phyloP scores from a whole-genome alignment of 2,888 invertebrate genomes.

The Parnassius smintheus region DNA sequence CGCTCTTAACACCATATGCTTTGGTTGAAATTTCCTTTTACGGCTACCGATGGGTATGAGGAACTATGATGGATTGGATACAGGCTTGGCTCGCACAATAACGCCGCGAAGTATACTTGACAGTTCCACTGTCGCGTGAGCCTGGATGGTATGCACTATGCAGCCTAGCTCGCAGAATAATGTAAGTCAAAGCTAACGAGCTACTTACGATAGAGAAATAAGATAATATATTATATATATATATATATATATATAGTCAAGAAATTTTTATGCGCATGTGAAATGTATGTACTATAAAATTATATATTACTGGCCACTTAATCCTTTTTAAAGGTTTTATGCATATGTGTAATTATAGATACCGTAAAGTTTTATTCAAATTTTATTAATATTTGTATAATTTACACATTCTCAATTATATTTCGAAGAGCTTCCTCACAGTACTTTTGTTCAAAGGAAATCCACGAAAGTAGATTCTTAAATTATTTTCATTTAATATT shows the following conservation, averaged over 20 bases:
- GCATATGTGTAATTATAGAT: no score
- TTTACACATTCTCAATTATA: no score
- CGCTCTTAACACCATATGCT: slow-evolving; percentile 3
- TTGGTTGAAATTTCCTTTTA: not conserved
- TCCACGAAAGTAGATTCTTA: no score
- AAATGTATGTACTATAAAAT: no score
- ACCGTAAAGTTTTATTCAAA: no score
- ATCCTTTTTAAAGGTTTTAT: no score
- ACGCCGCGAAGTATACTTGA: slow-evolving; percentile 33
- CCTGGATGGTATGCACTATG: slow-evolving; percentile 37
- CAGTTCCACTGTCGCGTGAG: slow-evolving; percentile 35
- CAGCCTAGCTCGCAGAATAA: slow-evolving; percentile 33
- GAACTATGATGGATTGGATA: slow-evolving; percentile 4
- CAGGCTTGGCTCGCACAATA: slow-evolving; percentile 19
- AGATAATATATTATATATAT: slow-evolving; percentile 17
- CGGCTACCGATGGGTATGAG: not conserved
- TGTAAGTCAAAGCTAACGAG: slow-evolving; percentile 37
- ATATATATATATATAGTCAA: no score
- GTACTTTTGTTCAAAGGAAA: no score
- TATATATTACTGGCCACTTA: no score
- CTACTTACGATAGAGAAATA: slow-evolving; percentile 27
- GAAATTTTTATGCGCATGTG: not conserved
- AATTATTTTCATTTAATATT: no score
- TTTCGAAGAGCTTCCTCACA: no score
- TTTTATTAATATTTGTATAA: no score